These are phyloP conservation scores for Micoletzkya japonica DNA, from an alignment of 2,888 invertebrate species.

Conservation along the genomic window DNA sequence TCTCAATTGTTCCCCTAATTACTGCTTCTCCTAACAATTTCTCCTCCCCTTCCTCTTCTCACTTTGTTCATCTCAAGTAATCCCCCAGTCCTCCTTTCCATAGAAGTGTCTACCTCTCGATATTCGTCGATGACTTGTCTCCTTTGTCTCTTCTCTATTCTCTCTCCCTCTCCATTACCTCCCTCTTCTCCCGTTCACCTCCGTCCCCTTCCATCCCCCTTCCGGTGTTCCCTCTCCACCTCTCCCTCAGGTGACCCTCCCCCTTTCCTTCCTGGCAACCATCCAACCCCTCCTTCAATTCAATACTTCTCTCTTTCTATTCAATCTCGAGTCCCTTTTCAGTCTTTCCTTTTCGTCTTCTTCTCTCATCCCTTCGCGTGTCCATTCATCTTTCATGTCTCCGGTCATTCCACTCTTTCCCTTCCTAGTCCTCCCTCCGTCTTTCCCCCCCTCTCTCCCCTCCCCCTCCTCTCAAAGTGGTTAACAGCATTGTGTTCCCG, in stretches of 20 bases:
- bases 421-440: neutral
- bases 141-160: too few relatives aligned
- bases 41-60: neutral
- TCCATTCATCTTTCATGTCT: slow-evolving; percentile 24
- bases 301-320: neutral
- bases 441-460: neutral
- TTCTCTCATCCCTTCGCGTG: slow-evolving; percentile 2
- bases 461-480: too few relatives aligned
- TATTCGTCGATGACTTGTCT: too few relatives aligned
- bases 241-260: too few relatives aligned
- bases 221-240: neutral
- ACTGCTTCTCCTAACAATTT: too few relatives aligned
- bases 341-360: neutral
- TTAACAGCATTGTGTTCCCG: too few relatives aligned
- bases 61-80: too few relatives aligned
- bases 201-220: neutral
- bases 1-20: too few relatives aligned
- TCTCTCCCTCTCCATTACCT: neutral
- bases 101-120: too few relatives aligned
- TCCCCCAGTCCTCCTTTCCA: too few relatives aligned
- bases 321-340: too few relatives aligned
- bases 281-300: neutral
- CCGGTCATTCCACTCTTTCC: neutral
- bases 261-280: neutral
- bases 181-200: neutral